Evolutionary conservation across 1,140 invertebrate species (phyloP), one percentile per base, ranked within the genome.

Genomic region (Polypedilum vanderplanki): DNA sequence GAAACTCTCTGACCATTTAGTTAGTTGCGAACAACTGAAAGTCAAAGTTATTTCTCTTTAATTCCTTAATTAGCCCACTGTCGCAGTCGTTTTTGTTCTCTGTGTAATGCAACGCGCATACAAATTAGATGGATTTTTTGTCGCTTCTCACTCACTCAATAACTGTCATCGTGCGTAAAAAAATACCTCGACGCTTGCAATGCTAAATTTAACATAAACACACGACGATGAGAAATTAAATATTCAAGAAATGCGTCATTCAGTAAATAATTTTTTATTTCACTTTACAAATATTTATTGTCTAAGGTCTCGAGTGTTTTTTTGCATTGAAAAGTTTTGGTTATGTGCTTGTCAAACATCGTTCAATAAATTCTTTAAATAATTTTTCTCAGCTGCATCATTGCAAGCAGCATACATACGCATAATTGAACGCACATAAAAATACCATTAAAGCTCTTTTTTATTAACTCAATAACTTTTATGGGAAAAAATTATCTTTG

Each of bases 241-340:
- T n/a, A 57, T 57, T 57, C 46, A 57, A 57, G n/a, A 57, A 57
- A 57, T 57, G 46, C 46, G 46, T 57, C 46, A 57, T 57, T 57
- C 46, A 57, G 15, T 33, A 33, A 33, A 33, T 57, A 12, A n/a
- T 57, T 57, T 57, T 57, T 15, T 57, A 15, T 57, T 57, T 57
- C 46, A 57, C 46, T 57, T n/a, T 4, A 12, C 46, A 57, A 57
- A 57, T 15, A 57, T 57, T 57, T 15, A 57, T 57, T 57, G 46
- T 57, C 46, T 57, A 57, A 57, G 46, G 46, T 57, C 46, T 57
- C n/a, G 5, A 12, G 10, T 4, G 3, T 15, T n/a, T n/a, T n/a
- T n/a, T 57, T 57, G n/a, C 46, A 57, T 15, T 57, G 46, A 12
- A 12, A 12, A 57, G 12, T 3, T 33, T 33, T 33, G n/a, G n/a